Percentiles rank a stretch among this genome's conserved stretches.
phyloP scores from a whole-genome alignment of 2,888 invertebrate genomes.

The Meloe dianella region DNA sequence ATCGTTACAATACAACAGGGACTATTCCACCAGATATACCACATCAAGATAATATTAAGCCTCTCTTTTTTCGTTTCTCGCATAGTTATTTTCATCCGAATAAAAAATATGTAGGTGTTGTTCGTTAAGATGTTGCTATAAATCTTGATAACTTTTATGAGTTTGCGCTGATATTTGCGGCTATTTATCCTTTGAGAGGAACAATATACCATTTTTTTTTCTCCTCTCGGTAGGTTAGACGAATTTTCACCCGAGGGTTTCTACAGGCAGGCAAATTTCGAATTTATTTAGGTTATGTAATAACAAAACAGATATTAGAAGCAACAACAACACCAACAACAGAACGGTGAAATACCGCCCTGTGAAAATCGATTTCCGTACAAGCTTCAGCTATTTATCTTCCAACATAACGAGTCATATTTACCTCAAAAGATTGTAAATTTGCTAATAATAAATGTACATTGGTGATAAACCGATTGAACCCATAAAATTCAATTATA shows the following conservation, averaged over 20 bases:
- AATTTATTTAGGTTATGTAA: conserved; percentile 20
- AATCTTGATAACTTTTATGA: conserved; percentile 17
- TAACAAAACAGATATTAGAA: not conserved
- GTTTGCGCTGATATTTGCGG: conserved; percentile 15
- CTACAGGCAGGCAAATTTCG: conserved; percentile 20
- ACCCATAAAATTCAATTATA: conserved; percentile 22
- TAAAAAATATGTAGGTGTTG: not conserved
- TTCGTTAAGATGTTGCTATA: conserved; percentile 1
- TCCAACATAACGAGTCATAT: conserved; percentile 38
- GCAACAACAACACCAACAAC: not conserved
- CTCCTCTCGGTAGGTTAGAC: not conserved
- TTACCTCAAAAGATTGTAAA: conserved; percentile 42
- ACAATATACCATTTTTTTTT: conserved; percentile 17
- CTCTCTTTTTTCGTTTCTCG: not conserved
- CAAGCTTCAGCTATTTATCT: conserved; percentile 42
- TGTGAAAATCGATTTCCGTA: conserved; percentile 35
- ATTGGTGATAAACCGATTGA: conserved; percentile 37
- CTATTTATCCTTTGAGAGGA: conserved; percentile 17
- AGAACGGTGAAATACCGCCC: not conserved
- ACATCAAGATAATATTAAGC: conserved; percentile 2
- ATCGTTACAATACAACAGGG: conserved; percentile 24
- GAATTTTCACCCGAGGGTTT: conserved; percentile 4
- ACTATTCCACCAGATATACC: conserved; percentile 14
- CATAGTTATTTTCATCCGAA: not conserved
- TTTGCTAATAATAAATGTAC: conserved; percentile 44